Conservation (phyloP, 1,140 invertebrate genomes). For the Augochlora pura region DNA sequence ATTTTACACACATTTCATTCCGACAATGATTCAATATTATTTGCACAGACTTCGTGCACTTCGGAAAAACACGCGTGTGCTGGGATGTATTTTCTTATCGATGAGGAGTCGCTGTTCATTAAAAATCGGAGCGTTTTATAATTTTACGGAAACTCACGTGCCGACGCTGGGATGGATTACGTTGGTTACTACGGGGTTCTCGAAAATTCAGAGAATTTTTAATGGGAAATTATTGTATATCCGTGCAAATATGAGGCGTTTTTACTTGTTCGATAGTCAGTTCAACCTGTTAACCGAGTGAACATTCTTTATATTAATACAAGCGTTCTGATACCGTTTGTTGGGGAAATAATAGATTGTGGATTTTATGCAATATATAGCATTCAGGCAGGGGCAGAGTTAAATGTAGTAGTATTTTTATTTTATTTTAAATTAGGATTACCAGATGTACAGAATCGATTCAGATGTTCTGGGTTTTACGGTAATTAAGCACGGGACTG, state of each 20-base stretch:
- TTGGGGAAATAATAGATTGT: no score
- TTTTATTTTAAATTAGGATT: no score
- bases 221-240: not conserved
- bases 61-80: slow-evolving; percentile 14
- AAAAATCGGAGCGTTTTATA: slow-evolving; percentile 20
- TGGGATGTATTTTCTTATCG: slow-evolving; percentile 37
- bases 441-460: no score
- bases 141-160: not conserved
- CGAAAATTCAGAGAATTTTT: slow-evolving; percentile 2
- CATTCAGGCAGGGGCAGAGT: no score
- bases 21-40: not conserved
- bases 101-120: slow-evolving; percentile 11
- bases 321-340: no score
- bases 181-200: slow-evolving; percentile 1
- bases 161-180: not conserved
- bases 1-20: slow-evolving; percentile 26
- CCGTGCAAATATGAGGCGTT: not conserved
- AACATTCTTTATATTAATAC: no score
- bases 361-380: no score
- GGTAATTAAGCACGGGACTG: no score
- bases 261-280: slow-evolving; percentile 13
- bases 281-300: slow-evolving; percentile 19
- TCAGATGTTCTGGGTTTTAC: no score
- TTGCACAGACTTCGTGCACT: slow-evolving; percentile 27
- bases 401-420: no score